Conservation (phyloP, 1,140 invertebrate species). For the Eumaeus atala region DNA sequence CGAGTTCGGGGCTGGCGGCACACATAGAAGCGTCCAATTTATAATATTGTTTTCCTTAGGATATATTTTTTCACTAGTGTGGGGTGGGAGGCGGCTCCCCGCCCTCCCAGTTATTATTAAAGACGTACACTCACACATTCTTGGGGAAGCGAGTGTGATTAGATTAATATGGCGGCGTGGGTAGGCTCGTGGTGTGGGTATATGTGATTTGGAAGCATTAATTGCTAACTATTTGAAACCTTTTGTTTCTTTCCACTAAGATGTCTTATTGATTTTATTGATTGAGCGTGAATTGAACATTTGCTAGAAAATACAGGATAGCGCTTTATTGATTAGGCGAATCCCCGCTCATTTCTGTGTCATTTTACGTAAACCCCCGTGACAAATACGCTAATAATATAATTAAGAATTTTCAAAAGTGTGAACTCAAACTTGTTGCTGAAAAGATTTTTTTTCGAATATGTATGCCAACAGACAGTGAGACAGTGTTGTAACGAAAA, state of each 20-base stretch:
- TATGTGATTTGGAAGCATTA: slow-evolving; percentile 19
- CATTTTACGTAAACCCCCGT: too few relatives aligned
- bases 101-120: slow-evolving; percentile 68
- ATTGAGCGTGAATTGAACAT: background rate
- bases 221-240: slow-evolving; percentile 13
- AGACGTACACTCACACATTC: slow-evolving; percentile 70
- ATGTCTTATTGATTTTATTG: slow-evolving; percentile 1
- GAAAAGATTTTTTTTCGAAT: too few relatives aligned
- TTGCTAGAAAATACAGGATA: background rate
- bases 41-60: slow-evolving; percentile 73
- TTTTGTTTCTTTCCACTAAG: slow-evolving; percentile 2
- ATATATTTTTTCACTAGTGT: slow-evolving; percentile 73
- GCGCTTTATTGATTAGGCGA: too few relatives aligned
- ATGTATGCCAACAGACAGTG: too few relatives aligned
- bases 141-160: slow-evolving; percentile 61
- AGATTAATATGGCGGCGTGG: slow-evolving; percentile 57
- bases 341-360: too few relatives aligned
- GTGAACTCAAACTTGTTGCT: too few relatives aligned
- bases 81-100: slow-evolving; percentile 30
- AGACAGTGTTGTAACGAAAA: too few relatives aligned
- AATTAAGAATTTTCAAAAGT: too few relatives aligned
- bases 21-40: slow-evolving; percentile 58
- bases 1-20: slow-evolving; percentile 42
- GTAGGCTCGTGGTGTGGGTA: slow-evolving; percentile 4
- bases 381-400: too few relatives aligned